phyloP scores from a whole-genome alignment of 2,888 invertebrate genomes.

The Argyra leucocephala region DNA sequence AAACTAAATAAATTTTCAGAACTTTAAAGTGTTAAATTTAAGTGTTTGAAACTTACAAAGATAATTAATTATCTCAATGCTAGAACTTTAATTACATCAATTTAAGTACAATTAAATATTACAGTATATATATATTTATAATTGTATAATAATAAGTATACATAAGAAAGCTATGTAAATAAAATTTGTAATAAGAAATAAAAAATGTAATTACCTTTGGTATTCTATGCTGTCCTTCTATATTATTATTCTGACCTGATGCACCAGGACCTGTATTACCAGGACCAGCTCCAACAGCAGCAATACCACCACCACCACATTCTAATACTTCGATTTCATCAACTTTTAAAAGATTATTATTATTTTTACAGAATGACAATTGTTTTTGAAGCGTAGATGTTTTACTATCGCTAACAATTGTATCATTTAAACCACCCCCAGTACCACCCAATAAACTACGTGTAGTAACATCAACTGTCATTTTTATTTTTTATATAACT shows the following conservation, averaged over 20 bases:
- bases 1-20: too few species aligned
- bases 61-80: too few species aligned
- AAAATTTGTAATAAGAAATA: background rate
- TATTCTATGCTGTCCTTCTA: background rate
- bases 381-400: background rate
- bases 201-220: background rate
- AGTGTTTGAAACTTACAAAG: too few species aligned
- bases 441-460: conserved; percentile 29
- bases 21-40: too few species aligned
- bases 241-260: background rate
- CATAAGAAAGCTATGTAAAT: too few species aligned
- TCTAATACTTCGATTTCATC: conserved; percentile 18
- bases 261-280: conserved; percentile 8
- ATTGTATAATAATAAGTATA: too few species aligned
- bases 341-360: conserved; percentile 13
- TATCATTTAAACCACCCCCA: conserved; percentile 18
- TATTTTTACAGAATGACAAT: conserved; percentile 9
- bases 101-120: too few species aligned
- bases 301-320: conserved; percentile 4
- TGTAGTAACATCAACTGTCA: conserved; percentile 32
- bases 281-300: conserved; percentile 1
- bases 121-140: too few species aligned
- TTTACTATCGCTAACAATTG: background rate
- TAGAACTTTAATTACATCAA: too few species aligned
- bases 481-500: conserved; percentile 17